Evolutionary conservation across 2,113 vertebrate genomes (phyloP).

Genomic region (Halcyon malimbica): DNA sequence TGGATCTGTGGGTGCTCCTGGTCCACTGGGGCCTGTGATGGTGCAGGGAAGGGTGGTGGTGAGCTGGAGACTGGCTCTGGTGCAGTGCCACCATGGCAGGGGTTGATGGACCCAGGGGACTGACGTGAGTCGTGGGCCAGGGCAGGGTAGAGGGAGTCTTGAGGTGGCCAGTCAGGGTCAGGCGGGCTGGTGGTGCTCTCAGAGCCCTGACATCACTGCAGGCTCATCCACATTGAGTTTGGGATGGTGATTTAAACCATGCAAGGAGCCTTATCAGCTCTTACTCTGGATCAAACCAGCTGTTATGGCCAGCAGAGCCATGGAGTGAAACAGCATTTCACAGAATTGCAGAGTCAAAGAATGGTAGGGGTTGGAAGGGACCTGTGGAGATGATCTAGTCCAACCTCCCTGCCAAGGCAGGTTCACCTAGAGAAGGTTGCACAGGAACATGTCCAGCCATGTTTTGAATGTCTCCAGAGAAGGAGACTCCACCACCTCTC

Average conservation of each 20-base stretch:
- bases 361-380: too few relatives aligned
- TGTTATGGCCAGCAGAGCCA: rapidly evolving
- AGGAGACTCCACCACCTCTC: too few relatives aligned
- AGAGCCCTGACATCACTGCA: background rate
- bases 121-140: background rate
- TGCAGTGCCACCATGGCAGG: background rate
- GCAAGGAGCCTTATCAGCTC: rapidly evolving
- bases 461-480: too few relatives aligned
- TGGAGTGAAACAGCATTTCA: background rate
- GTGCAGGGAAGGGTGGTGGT: background rate
- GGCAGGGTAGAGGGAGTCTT: background rate
- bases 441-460: too few relatives aligned
- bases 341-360: too few relatives aligned
- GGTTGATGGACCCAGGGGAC: background rate
- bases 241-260: background rate
- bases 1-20: too few relatives aligned
- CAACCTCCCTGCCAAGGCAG: too few relatives aligned
- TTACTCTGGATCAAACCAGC: background rate
- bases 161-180: too few relatives aligned
- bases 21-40: background rate
- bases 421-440: too few relatives aligned
- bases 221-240: background rate
- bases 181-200: background rate
- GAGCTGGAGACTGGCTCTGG: background rate
- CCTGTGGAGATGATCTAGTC: too few relatives aligned